Evolutionary conservation across 1,140 invertebrate genomes (phyloP), one percentile per base, ranked within the genome.

Genomic region (Aphaenogaster ashmeadi): DNA sequence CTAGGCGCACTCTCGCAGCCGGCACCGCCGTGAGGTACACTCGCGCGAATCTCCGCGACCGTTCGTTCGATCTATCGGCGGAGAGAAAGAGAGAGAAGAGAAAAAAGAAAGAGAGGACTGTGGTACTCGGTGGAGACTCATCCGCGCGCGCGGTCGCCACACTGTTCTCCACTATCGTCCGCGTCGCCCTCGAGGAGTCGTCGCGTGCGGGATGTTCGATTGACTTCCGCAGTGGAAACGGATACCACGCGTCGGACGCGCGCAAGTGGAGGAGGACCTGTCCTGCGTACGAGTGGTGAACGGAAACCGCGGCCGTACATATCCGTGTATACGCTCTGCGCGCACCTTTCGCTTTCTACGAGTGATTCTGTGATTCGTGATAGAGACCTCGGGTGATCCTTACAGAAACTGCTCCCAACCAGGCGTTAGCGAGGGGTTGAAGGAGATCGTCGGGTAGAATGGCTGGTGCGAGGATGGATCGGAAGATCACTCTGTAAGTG

Each of bases 401-500:
- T 13, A 47, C 44, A 58, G 18, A 44, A 47, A 44, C 52, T 44
- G 79, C 15, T 38, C 18, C 36, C 27, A 44, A 50, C 18, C 18
- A 44, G 80, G 74, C 78, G 27, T 36, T 47, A 18, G 11, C 18
- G 8, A 56, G 36, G 38, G 54, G 44, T 75, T 52, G 33, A 83
- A 58, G 77, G 84, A 66, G 88, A 88, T 77, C 77, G 77, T 54
- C 56, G 47, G 56, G n/a, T 41, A 75, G 13, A 79, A 90, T 84
- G 69, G 69, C 77, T 15, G 27, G 44, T 44, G 71, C 78, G 38
- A 90, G 86, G 60, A 90, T 90, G 80, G 80, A 90, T 72, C 84
- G 89, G 89, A 90, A 88, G 56, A 90, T 90, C 67, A 90, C 80
- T 79, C 64, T 90, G 89, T 90, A 90, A 90, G 89, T 90, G 60